Evolutionary conservation across 2,888 invertebrate genomes (phyloP).

Genomic region (Athripsodes cinereus): DNA sequence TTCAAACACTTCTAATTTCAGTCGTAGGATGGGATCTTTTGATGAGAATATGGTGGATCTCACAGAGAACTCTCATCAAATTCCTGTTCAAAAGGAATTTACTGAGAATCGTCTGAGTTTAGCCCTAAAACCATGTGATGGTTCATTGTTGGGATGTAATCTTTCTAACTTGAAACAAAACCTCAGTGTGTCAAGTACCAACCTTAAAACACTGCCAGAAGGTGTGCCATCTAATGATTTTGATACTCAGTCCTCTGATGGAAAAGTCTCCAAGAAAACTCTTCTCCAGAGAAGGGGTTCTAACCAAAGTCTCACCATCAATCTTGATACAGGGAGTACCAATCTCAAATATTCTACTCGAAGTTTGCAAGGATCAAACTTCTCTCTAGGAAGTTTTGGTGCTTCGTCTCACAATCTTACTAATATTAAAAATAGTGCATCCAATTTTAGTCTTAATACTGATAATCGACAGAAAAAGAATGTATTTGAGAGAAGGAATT

Average conservation of each 20-base stretch:
- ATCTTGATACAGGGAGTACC: slow-evolving; percentile 32
- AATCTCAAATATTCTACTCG: slow-evolving; percentile 34
- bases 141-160: slow-evolving; percentile 44
- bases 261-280: slow-evolving; percentile 41
- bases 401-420: slow-evolving; percentile 44
- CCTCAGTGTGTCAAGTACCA: slow-evolving; percentile 62
- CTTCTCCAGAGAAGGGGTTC: slow-evolving; percentile 53
- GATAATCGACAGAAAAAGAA: slow-evolving; percentile 53
- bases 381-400: slow-evolving; percentile 43
- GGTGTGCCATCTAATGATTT: slow-evolving; percentile 64
- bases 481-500: slow-evolving; percentile 75
- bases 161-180: slow-evolving; percentile 57
- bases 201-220: slow-evolving; percentile 66
- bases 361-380: slow-evolving; percentile 50
- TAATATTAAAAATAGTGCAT: slow-evolving; percentile 44
- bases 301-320: slow-evolving; percentile 55
- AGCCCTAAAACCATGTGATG: slow-evolving; percentile 20
- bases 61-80: slow-evolving; percentile 34
- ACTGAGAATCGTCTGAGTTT: slow-evolving; percentile 23
- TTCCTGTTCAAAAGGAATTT: slow-evolving; percentile 26
- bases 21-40: slow-evolving; percentile 45
- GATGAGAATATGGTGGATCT: slow-evolving; percentile 45
- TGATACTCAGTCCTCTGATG: slow-evolving; percentile 42
- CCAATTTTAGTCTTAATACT: slow-evolving; percentile 45
- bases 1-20: slow-evolving; percentile 31